Percentiles rank a stretch among this genome's conserved stretches.
Conservation (phyloP, 2,888 invertebrate genomes). For the Brachylomia viminalis region DNA sequence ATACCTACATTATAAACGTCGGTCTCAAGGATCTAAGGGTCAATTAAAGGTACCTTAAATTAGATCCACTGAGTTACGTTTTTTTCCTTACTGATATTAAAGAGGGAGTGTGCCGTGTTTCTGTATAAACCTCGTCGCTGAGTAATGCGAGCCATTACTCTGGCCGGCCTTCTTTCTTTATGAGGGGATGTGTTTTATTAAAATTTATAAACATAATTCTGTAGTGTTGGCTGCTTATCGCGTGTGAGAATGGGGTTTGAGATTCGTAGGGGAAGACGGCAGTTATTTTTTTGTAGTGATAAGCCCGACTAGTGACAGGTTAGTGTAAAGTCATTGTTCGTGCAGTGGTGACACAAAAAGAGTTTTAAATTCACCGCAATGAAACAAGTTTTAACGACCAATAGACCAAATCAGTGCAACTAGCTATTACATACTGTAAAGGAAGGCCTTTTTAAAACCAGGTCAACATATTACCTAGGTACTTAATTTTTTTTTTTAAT, state of each 20-base stretch:
- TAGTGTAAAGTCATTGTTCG: neutral
- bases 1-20: slow-evolving; percentile 59
- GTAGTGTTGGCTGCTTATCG: slow-evolving; percentile 76
- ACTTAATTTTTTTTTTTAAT: too few relatives aligned
- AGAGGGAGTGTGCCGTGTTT: slow-evolving; percentile 51
- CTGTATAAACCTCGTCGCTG: slow-evolving; percentile 50
- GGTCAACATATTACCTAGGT: neutral
- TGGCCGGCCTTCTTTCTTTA: slow-evolving; percentile 62
- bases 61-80: slow-evolving; percentile 54
- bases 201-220: slow-evolving; percentile 79
- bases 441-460: neutral
- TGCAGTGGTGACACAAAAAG: neutral
- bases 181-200: slow-evolving; percentile 68
- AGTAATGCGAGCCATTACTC: slow-evolving; percentile 71
- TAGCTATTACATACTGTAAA: neutral
- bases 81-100: slow-evolving; percentile 65
- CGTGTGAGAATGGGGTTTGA: slow-evolving; percentile 36
- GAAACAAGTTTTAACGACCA: neutral
- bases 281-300: slow-evolving; percentile 25
- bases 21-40: slow-evolving; percentile 46
- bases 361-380: neutral
- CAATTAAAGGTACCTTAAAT: slow-evolving; percentile 62
- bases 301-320: neutral
- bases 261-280: slow-evolving; percentile 21
- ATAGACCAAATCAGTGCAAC: neutral